These are phyloP conservation scores for Pantherophis guttatus DNA, from an alignment of 2,113 vertebrate genomes.

Conservation along the genomic window DNA sequence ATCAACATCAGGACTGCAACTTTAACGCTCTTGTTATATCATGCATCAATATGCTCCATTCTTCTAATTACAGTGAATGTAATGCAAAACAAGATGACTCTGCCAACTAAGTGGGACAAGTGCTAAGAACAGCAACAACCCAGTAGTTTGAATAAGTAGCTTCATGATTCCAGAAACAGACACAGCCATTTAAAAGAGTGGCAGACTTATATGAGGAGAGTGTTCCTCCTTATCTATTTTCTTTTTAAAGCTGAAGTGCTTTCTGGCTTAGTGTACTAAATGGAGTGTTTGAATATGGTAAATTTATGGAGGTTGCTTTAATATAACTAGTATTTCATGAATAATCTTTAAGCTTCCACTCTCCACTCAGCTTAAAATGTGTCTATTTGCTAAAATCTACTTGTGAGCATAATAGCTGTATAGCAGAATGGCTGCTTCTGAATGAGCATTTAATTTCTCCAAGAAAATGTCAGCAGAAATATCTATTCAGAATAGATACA, in stretches of 20 bases:
- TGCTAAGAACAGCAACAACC: neutral
- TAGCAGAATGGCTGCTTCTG: constrained; percentile 49
- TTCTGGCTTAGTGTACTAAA: neutral
- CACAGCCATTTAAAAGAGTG: neutral
- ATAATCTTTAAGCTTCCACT: constrained; percentile 59
- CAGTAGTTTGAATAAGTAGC: neutral
- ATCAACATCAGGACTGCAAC: neutral
- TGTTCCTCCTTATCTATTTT: neutral
- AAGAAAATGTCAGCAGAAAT: constrained; percentile 71
- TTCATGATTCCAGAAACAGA: neutral
- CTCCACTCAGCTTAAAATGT: constrained; percentile 59
- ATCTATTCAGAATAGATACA: constrained; percentile 67
- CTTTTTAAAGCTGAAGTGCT: neutral
- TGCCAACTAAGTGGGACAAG: neutral
- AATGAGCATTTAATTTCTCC: constrained; percentile 61
- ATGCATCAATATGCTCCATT: neutral
- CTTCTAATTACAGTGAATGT: neutral
- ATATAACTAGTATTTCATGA: constrained; percentile 63
- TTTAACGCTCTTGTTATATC: neutral
- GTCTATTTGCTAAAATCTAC: constrained; percentile 58
- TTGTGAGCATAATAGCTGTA: constrained; percentile 55
- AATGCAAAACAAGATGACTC: neutral
- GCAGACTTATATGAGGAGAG: neutral
- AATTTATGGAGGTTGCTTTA: constrained; percentile 52
- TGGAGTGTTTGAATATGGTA: constrained; percentile 26